Evolutionary conservation across 2,113 vertebrate species (phyloP).

Genomic region (Pachypanchax playfairii): DNA sequence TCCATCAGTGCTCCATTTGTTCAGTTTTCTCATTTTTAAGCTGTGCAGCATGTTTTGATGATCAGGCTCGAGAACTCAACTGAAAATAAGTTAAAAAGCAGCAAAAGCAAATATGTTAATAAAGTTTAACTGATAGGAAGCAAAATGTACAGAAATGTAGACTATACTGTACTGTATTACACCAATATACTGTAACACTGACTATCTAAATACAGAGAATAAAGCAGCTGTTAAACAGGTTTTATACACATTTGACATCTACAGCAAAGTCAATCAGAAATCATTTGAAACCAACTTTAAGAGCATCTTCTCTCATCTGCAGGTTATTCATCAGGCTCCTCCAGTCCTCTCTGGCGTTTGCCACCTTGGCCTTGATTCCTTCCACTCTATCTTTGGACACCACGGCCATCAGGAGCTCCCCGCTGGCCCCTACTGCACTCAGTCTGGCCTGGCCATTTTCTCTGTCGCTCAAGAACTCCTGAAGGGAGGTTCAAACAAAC

Average conservation of each 20-base stretch:
- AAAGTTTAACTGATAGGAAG: too few species aligned
- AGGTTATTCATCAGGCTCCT: conserved; percentile 89
- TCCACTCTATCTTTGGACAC: conserved; percentile 86
- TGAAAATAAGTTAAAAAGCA: too few species aligned
- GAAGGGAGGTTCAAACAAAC: conserved; percentile 55
- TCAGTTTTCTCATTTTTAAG: too few species aligned
- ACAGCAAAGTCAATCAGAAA: conserved; percentile 6
- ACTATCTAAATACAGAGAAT: too few species aligned
- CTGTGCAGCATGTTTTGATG: too few species aligned
- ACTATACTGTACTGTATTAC: too few species aligned
- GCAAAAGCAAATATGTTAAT: too few species aligned
- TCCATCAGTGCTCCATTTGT: too few species aligned
- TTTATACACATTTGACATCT: neutral
- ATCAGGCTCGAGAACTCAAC: too few species aligned
- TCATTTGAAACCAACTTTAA: conserved; percentile 84
- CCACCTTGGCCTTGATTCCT: conserved; percentile 83
- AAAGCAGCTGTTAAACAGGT: neutral
- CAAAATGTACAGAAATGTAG: too few species aligned
- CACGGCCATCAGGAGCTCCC: conserved; percentile 87
- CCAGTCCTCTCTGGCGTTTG: conserved; percentile 89
- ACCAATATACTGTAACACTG: too few species aligned
- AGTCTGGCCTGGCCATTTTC: conserved; percentile 92
- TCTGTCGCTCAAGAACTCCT: conserved; percentile 93
- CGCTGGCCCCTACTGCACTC: conserved; percentile 85
- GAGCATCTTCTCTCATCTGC: conserved; percentile 85